Conservation (phyloP, 2,888 invertebrate genomes). For the Drosophila crucigera region DNA sequence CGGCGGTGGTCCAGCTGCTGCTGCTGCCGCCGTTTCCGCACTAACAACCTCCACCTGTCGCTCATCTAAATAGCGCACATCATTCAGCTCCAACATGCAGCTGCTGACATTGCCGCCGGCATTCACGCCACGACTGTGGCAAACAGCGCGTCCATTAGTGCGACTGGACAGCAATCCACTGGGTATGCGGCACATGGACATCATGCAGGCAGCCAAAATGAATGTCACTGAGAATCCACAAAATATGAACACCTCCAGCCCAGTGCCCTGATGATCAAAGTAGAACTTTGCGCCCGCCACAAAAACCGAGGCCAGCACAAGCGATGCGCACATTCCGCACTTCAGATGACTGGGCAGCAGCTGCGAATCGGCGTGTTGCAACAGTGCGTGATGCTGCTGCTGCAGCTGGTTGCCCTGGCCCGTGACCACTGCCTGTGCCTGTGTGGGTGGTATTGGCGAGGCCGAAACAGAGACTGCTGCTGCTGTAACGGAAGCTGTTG, state of each 20-base stretch:
- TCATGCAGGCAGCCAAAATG: conserved; percentile 88
- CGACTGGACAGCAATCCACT: conserved; percentile 81
- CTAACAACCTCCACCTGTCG: conserved; percentile 44
- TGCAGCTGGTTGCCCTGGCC: conserved; percentile 69
- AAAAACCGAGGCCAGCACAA: conserved; percentile 89
- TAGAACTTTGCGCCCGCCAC: conserved; percentile 91
- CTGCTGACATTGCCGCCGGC: conserved; percentile 31
- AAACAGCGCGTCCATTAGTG: conserved; percentile 58
- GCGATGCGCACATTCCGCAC: conserved; percentile 90
- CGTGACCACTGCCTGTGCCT: conserved; percentile 35
- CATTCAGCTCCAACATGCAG: conserved; percentile 62
- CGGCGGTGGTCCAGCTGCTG: conserved; percentile 88
- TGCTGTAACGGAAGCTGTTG: conserved; percentile 17
- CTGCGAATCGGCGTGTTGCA: conserved; percentile 76
- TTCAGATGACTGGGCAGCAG: conserved; percentile 87
- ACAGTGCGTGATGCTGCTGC: conserved; percentile 65
- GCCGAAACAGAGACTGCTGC: conserved; percentile 24
- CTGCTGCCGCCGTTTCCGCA: conserved; percentile 63
- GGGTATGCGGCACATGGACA: conserved; percentile 87
- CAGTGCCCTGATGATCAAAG: conserved; percentile 88
- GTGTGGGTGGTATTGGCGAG: conserved; percentile 48
- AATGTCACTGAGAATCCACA: conserved; percentile 88
- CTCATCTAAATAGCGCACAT: conserved; percentile 65
- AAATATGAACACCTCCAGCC: conserved; percentile 88
- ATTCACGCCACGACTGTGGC: conserved; percentile 69